phyloP scores from a whole-genome alignment of 2,113 vertebrate species.

The Ornithorhynchus anatinus region DNA sequence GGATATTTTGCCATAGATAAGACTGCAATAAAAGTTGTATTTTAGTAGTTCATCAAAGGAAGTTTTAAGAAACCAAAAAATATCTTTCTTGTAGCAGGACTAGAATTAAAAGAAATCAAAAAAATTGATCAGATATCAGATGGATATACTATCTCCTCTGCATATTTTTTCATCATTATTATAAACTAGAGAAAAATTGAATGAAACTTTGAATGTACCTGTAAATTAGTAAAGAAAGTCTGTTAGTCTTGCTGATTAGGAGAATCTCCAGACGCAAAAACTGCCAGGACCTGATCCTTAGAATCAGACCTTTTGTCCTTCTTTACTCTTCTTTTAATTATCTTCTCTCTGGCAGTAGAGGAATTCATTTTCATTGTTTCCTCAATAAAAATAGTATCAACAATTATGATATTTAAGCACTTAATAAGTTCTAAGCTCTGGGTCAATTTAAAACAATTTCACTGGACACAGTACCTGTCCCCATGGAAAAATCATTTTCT shows the following conservation, averaged over 20 bases:
- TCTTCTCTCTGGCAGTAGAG: background rate
- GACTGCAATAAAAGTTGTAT: slow-evolving; percentile 46
- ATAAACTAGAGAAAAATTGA: background rate
- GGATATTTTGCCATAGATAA: slow-evolving; percentile 42
- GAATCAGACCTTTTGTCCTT: background rate
- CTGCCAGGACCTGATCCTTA: background rate
- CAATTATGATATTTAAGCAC: too few species aligned
- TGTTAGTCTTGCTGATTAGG: too few species aligned
- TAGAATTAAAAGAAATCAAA: slow-evolving; percentile 60
- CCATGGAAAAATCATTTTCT: too few species aligned
- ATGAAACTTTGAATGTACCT: too few species aligned
- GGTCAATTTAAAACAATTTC: too few species aligned
- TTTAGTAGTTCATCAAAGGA: slow-evolving; percentile 27
- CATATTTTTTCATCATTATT: background rate
- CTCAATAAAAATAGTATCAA: too few species aligned
- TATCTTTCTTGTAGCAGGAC: slow-evolving; percentile 29
- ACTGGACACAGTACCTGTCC: too few species aligned
- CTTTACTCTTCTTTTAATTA: background rate
- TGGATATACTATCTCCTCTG: slow-evolving; percentile 36
- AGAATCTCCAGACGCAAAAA: background rate
- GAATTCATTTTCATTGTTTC: too few species aligned
- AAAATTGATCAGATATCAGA: slow-evolving; percentile 35
- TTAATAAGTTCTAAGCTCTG: too few species aligned
- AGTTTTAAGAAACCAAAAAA: slow-evolving; percentile 54
- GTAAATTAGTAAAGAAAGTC: too few species aligned